Evolutionary conservation across 2,113 vertebrate species (phyloP).

Genomic region (Triplophysa rosa): DNA sequence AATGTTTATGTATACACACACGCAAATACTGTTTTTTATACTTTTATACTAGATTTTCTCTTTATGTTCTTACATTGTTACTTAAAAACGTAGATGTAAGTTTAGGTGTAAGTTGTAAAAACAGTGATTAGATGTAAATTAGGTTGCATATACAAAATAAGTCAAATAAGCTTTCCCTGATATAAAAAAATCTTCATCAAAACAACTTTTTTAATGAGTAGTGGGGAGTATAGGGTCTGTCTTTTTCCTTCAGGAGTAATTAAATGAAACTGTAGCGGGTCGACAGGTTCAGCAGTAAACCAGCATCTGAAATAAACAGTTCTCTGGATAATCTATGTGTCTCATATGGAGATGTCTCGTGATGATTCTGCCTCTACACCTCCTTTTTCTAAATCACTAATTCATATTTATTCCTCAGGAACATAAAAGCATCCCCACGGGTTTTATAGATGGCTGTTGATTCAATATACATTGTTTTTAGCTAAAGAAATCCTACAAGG

Average conservation of each 20-base stretch:
- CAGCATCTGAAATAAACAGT: slow-evolving; percentile 47
- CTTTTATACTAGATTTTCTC: neutral
- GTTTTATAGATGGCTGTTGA: slow-evolving; percentile 8
- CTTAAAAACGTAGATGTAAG: no score
- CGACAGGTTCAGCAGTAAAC: slow-evolving; percentile 37
- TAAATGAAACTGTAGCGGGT: slow-evolving; percentile 40
- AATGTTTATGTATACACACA: neutral
- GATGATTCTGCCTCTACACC: slow-evolving; percentile 58
- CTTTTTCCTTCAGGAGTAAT: slow-evolving; percentile 57
- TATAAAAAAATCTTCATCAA: neutral
- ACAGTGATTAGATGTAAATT: neutral
- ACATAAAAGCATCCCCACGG: slow-evolving; percentile 6
- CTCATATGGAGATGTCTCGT: slow-evolving; percentile 43
- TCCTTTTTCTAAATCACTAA: slow-evolving; percentile 67
- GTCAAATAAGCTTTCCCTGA: neutral
- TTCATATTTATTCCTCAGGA: slow-evolving; percentile 65
- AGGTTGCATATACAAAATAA: neutral
- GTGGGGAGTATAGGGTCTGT: neutral
- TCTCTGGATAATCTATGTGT: slow-evolving; percentile 33
- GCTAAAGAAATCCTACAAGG: neutral
- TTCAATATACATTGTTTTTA: neutral
- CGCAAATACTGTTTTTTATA: no score
- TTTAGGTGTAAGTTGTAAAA: no score
- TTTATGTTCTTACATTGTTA: neutral
- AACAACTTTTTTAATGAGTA: neutral